Percentiles rank a stretch among this genome's conserved stretches.
Evolutionary conservation across 2,113 vertebrate species (phyloP).

Genomic region (Lethenteron camtschaticum): DNA sequence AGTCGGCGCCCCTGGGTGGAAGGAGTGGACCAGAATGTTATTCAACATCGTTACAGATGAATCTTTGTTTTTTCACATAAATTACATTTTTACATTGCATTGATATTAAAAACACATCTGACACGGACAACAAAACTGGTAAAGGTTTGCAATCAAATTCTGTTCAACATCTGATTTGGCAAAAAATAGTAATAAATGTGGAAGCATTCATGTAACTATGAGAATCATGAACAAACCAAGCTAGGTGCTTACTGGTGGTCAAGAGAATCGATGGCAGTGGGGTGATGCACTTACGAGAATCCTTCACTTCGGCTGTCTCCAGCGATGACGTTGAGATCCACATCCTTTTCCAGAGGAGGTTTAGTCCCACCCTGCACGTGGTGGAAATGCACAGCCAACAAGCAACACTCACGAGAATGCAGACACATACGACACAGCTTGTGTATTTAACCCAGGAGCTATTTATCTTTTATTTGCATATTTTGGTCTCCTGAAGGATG

Average conservation of each 20-base stretch:
- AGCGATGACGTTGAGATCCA: slow-evolving; percentile 46
- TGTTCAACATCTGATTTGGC: not conserved
- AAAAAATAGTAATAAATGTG: not conserved
- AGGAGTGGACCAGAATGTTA: slow-evolving; percentile 6
- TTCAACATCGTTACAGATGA: too few relatives aligned
- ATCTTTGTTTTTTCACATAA: not conserved
- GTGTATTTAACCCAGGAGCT: not conserved
- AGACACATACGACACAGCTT: not conserved
- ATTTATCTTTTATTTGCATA: not conserved
- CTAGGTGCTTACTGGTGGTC: not conserved
- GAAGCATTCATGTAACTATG: not conserved
- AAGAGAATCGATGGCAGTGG: not conserved
- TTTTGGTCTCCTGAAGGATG: not conserved
- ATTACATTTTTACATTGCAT: not conserved
- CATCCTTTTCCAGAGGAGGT: slow-evolving; percentile 41
- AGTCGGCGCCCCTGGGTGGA: slow-evolving; percentile 49
- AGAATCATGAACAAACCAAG: not conserved
- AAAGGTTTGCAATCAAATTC: not conserved
- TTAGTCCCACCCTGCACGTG: slow-evolving; percentile 9
- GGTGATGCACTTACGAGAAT: slow-evolving; percentile 46
- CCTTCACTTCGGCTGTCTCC: slow-evolving; percentile 36
- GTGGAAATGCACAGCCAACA: too few relatives aligned
- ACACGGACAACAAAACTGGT: not conserved
- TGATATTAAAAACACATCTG: not conserved
- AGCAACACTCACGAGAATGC: not conserved